A percentile compares a stretch with the other conserved stretches of the same genome.
Evolutionary conservation across 2,113 vertebrate genomes (phyloP).

Genomic region (Sylvicapra grimmia): DNA sequence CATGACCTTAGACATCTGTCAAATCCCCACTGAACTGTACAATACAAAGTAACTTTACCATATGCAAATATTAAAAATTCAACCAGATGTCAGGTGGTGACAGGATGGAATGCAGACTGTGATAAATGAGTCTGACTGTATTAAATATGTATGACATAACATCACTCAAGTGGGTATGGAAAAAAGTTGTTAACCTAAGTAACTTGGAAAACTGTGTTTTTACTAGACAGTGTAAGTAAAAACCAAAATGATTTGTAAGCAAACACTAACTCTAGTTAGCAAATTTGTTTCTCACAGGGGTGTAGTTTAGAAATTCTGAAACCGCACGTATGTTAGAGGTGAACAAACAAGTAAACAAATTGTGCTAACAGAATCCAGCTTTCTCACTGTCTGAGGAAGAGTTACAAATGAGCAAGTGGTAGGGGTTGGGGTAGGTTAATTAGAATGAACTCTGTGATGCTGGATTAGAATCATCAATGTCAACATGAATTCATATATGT

Average conservation of each 20-base stretch:
- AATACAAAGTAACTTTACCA: background rate
- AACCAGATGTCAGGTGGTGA: background rate
- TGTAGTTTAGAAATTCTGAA: background rate
- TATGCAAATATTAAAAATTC: background rate
- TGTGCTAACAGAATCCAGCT: background rate
- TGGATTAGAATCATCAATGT: background rate
- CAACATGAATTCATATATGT: background rate
- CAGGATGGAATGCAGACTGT: background rate
- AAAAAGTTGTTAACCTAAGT: background rate
- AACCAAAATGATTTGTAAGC: background rate
- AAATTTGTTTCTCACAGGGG: background rate
- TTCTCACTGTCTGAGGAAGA: background rate
- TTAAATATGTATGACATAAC: background rate
- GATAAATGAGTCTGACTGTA: background rate
- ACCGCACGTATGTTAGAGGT: background rate
- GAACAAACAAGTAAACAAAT: background rate
- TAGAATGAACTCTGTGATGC: background rate
- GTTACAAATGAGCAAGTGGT: background rate
- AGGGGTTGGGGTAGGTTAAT: too few species aligned
- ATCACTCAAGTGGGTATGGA: background rate
- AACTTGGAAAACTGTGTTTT: background rate
- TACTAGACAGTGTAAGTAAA: background rate
- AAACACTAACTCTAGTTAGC: background rate
- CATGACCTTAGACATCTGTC: background rate
- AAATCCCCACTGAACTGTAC: background rate